Evolutionary conservation across 2,888 invertebrate species (phyloP), one percentile per base, ranked within the genome.

Genomic region (Asteroscopus sphinx): DNA sequence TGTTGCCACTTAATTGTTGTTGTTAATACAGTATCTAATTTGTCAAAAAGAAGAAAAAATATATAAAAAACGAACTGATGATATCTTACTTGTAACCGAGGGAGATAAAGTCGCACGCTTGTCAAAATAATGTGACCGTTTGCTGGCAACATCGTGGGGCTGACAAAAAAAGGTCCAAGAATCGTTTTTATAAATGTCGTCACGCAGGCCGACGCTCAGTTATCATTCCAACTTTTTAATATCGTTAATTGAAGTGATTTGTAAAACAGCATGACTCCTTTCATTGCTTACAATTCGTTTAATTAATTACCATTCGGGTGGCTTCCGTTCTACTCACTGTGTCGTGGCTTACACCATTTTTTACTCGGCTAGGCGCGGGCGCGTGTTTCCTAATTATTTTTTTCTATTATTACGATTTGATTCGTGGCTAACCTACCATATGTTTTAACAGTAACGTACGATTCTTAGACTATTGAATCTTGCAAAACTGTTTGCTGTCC

Each of bases 211-310:
- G 77, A 80, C 74, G 68, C 81, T 77, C 86, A 78, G 90, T 89
- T 90, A 92, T 91, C 88, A 89, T 88, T 84, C 77, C 79, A 86
- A 89, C 89, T 93, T 93, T 93, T 94, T 93, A 92, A 94, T 93
- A 92, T 92, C 84, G 91, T 92, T 94, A 93, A 94, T 93, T 94
- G 93, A 91, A 93, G 92, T 92, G 93, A 94, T 94, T 94, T 94
- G 94, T 94, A 92, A 93, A 93, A 93, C 94, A 94, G 94, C 94
- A 90, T 87, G 93, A 92, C 91, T 92, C 91, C 93, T 93, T 94
- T 94, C 94, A 88, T 91, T 92, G 93, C 93, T 90, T 90, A 93
- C 93, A 88, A 92, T 93, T 92, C 90, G 87, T 90, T 91, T 92
- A 94, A 93, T 94, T 93, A 94, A 93, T 93, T 93, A 92, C 90